A percentile compares a stretch with the other conserved stretches of the same genome.
Evolutionary conservation across 2,113 vertebrate genomes (phyloP).

Genomic region (Pelobates fuscus): DNA sequence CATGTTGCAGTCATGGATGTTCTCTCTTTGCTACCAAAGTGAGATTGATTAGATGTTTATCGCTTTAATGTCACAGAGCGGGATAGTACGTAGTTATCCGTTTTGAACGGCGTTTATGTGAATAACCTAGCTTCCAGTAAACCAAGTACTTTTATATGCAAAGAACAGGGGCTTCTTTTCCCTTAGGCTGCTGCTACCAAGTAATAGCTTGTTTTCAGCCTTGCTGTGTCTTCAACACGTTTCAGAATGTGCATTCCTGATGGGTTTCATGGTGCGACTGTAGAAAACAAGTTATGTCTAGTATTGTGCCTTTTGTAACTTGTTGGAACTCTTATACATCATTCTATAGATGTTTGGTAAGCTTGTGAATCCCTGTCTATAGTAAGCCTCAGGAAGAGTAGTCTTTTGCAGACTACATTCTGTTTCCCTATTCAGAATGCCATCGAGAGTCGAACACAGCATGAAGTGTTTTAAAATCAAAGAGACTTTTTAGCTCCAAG

Average conservation of each 20-base stretch:
- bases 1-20: no score
- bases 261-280: not conserved
- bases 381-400: not conserved
- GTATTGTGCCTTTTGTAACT: slow-evolving; percentile 14
- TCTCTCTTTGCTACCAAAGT: no score
- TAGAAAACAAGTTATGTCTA: slow-evolving; percentile 13
- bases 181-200: not conserved
- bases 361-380: not conserved
- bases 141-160: no score
- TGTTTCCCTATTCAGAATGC: slow-evolving; percentile 1
- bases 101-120: no score
- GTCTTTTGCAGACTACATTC: slow-evolving; percentile 9
- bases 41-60: no score
- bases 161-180: not conserved
- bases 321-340: slow-evolving; percentile 2
- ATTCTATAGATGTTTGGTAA: slow-evolving; percentile 2
- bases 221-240: slow-evolving; percentile 3
- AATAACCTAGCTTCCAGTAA: no score
- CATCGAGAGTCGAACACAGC: not conserved
- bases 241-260: slow-evolving; percentile 13
- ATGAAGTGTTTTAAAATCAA: not conserved
- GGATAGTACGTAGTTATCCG: no score
- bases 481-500: no score
- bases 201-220: not conserved
- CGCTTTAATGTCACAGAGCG: no score